Base-by-base conservation (phyloP, 2,113 vertebrate species). In the Emydocephalus ijimae region DNA sequence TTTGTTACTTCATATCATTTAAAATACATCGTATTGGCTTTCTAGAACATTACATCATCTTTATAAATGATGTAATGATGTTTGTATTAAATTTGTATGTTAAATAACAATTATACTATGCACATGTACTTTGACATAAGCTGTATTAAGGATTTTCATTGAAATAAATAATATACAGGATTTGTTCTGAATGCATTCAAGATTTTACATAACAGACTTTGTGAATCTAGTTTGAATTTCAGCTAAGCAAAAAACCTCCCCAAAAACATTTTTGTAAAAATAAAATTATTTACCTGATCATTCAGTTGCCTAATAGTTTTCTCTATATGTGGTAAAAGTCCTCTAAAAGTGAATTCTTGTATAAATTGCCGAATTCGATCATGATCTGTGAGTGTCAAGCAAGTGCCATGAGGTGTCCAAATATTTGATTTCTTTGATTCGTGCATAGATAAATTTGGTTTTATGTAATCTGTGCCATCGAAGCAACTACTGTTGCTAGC, bases 221-320 rank as follows among this genome's bases (percentile, higher is more conserved):
- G 26, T 74, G 34, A 48, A 89, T 92, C n/a, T 92, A 85, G 54
- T 39, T 88, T 57, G 43, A 85, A 29, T 56, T n/a, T 89, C 59
- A 81, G 69, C 34, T 81, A 81, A 81, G 74, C 18, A 3, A 81
- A 43, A 39, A 29, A 14, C 15, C 24, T 3, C 69, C 12, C 9
- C 5, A 86, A 86, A 48, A 24, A 0, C 88, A 24, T 18, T 88
- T 69, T 93, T 87, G 85, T 55, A 93, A 29, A 56, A 52, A 6
- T 20, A 74, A 85, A 85, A 45, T 93, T 55, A 94, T 95, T 93
- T 95, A 99, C 99, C 98, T 99, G 99, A 97, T 99, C 99, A 50
- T 99, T 99, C 90, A 99, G 98, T 89, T 99, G 99, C 21, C 99
- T 96, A 95, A 99, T 99, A 94, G 99, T 99, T 97, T 99, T 99